Evolutionary conservation across 2,797 vertebrate species (phyloP).

Genomic region (Buphagus erythrorhynchus): DNA sequence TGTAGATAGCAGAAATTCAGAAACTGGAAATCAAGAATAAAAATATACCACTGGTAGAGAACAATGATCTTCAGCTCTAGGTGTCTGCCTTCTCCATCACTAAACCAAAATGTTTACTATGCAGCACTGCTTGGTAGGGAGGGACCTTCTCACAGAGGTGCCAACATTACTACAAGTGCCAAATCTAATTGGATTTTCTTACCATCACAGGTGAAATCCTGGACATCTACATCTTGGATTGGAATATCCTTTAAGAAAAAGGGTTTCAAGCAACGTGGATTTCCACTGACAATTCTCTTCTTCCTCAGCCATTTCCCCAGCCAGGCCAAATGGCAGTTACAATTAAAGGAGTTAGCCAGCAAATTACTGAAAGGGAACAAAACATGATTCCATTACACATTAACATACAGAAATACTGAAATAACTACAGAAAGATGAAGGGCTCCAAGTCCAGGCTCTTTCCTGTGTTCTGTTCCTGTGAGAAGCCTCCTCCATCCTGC

Average conservation of each 20-base stretch:
- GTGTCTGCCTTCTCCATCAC: not conserved
- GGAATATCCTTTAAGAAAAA: slow-evolving; percentile 98
- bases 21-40: not conserved
- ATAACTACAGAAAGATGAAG: not conserved
- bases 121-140: not conserved
- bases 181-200: not conserved
- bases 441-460: not conserved
- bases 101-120: not conserved
- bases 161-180: not conserved
- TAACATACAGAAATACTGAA: not conserved
- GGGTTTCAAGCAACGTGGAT: slow-evolving; percentile 95
- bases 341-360: slow-evolving; percentile 95
- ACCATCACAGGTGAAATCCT: slow-evolving; percentile 98
- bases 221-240: slow-evolving; percentile 94
- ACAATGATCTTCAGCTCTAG: not conserved
- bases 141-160: not conserved
- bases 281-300: slow-evolving; percentile 94
- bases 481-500: not conserved
- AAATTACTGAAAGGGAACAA: slow-evolving; percentile 85
- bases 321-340: slow-evolving; percentile 97
- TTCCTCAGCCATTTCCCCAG: slow-evolving; percentile 95
- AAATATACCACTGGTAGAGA: not conserved
- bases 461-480: not conserved
- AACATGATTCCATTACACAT: not conserved
- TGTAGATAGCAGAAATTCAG: not conserved